These are phyloP conservation scores for Mus minutoides DNA, from an alignment of 2,797 vertebrate species.

Conservation along the genomic window DNA sequence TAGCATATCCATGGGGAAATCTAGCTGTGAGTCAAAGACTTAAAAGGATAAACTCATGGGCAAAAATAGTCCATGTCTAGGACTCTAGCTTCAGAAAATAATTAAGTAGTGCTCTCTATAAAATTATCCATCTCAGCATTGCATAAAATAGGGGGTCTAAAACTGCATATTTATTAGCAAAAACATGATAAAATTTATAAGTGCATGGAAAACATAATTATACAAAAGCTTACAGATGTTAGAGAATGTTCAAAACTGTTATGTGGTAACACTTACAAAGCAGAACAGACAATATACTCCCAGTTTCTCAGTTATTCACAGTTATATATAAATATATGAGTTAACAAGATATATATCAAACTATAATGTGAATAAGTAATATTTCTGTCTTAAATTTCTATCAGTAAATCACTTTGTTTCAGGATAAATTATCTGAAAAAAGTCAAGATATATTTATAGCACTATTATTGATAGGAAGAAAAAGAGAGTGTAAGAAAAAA, in stretches of 20 bases:
- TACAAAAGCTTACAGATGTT: neutral
- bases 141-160: neutral
- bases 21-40: neutral
- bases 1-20: conserved; percentile 20
- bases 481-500: neutral
- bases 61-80: conserved; percentile 6
- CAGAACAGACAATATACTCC: neutral
- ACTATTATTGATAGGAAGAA: neutral
- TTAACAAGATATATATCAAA: neutral
- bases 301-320: neutral
- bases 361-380: neutral
- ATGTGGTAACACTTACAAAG: neutral
- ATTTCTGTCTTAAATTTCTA: conserved; percentile 32
- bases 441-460: neutral
- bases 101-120: conserved; percentile 19
- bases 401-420: neutral
- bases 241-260: neutral
- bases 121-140: neutral
- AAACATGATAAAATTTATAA: neutral
- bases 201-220: neutral
- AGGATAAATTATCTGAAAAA: conserved; percentile 10
- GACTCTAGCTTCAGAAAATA: conserved; percentile 29
- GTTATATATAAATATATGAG: neutral
- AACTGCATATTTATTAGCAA: neutral
- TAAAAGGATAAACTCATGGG: conserved; percentile 20